Evolutionary conservation across 30 jellyfish, hydroid and myxozoan species (phyloP), one percentile per base, ranked within the genome.

Genomic region (Cassiopea xamachana): DNA sequence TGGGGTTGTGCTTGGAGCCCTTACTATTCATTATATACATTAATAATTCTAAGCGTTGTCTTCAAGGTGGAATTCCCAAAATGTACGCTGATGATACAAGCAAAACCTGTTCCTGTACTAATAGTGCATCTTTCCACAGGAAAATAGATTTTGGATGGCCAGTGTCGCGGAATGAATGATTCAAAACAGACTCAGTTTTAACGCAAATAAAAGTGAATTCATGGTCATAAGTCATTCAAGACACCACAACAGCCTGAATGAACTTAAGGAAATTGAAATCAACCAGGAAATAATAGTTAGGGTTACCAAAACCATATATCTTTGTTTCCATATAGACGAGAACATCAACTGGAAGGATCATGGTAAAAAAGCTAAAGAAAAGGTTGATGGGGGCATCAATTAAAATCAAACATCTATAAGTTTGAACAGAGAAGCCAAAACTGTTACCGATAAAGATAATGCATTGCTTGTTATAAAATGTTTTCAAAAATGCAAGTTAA

Each of bases 201-300:
- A 81, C 71, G 79, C 80, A 59, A 62, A 81, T 43, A 58, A 81
- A 81, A 81, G 89, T 64, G 80, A 81, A 62, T 59, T 81, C 43
- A 78, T 48, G 89, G 89, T 81, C 39, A 81, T 81, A 81, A 80
- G 89, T 19, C 80, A 81, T 81, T 81, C 80, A 27, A 58, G 80
- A 67, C 89, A 81, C 80, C 89, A 81, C 48, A 58, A 81, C 45
- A 60, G 0, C 67, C 70, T 60, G 62, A 61, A 81, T 1, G 62
- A 70, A 46, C 80, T 70, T 1, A 70, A 46, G 18, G 80, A 12
- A 81, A 81, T 81, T 48, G 80, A 81, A 15, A 19, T 58, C 70
- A 81, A 81, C 47, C 87, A 48, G 58, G 60, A 60, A 80, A 81
- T 55, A 59, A 60, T 58, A 70, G 6, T 10, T 78, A 78, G 75